Percentiles rank a stretch among this genome's conserved stretches.
Evolutionary conservation across 2,888 invertebrate genomes (phyloP).

Genomic region (Orthonychiurus folsomi): DNA sequence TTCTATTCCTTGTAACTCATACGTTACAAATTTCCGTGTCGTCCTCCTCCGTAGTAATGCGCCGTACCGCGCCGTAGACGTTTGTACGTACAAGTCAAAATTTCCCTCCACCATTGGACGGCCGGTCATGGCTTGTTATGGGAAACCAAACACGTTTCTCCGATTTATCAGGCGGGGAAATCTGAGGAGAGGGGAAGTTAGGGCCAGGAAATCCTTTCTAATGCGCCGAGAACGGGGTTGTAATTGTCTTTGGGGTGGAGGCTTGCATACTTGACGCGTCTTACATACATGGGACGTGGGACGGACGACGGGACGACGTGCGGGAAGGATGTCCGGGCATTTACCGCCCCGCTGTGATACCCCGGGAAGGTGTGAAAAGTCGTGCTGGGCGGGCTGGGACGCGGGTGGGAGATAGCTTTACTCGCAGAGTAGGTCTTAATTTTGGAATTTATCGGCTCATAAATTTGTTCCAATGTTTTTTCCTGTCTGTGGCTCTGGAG

Average conservation of each 20-base stretch:
- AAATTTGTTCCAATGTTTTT: neutral
- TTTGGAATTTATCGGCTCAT: neutral
- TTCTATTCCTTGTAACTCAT: neutral
- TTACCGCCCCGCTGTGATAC: neutral
- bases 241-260: neutral
- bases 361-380: neutral
- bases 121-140: neutral
- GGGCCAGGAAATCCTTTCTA: neutral
- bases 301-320: too few species aligned
- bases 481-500: too few species aligned
- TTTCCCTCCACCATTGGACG: neutral
- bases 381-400: neutral
- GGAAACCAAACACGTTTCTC: slow-evolving; percentile 1
- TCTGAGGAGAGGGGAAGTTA: neutral
- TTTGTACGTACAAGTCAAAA: too few species aligned
- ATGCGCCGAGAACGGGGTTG: neutral
- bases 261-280: neutral
- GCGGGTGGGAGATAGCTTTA: neutral
- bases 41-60: too few species aligned
- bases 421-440: neutral
- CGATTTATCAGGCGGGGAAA: neutral
- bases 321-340: neutral
- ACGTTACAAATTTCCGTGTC: too few species aligned
- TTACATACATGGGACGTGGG: too few species aligned
- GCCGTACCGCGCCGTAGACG: too few species aligned